phyloP scores from a whole-genome alignment of 2,797 vertebrate species.

The Podarcis lilfordi region DNA sequence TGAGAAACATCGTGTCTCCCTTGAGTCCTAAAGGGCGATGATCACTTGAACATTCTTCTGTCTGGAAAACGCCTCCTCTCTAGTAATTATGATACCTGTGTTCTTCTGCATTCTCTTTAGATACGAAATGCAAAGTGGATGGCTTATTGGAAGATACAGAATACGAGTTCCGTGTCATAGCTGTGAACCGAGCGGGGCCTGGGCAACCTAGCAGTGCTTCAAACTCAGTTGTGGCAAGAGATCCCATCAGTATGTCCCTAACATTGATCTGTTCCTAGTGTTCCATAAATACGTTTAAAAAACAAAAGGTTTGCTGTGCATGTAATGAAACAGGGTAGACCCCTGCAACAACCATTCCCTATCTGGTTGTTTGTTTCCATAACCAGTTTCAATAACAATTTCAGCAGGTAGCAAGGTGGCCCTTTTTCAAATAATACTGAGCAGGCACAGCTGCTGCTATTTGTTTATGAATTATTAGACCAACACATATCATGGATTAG shows the following conservation, averaged over 20 bases:
- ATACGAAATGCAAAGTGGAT: slow-evolving; percentile 66
- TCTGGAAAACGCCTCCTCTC: not conserved
- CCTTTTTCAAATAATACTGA: not conserved
- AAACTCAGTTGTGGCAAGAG: slow-evolving; percentile 70
- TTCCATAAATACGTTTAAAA: not conserved
- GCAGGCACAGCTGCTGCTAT: not conserved
- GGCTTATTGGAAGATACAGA: slow-evolving; percentile 75
- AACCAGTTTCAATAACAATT: not conserved
- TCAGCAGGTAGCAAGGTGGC: not conserved
- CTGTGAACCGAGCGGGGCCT: slow-evolving; percentile 73
- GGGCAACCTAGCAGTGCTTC: slow-evolving; percentile 71
- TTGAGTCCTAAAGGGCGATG: not conserved
- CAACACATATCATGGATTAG: not conserved
- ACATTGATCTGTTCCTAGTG: not conserved
- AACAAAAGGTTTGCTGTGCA: not conserved
- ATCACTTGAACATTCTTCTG: not conserved
- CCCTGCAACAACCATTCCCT: not conserved
- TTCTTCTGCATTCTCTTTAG: slow-evolving; percentile 45
- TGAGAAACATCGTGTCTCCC: not conserved
- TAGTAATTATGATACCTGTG: not conserved
- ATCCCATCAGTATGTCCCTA: slow-evolving; percentile 71
- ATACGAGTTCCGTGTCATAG: slow-evolving; percentile 76
- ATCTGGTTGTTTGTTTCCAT: not conserved
- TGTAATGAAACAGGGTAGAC: not conserved
- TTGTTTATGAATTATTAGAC: not conserved